Percentiles rank a stretch among this genome's conserved stretches.
phyloP scores from a whole-genome alignment of 2,797 vertebrate species.

The Kryptopterus vitreolus region DNA sequence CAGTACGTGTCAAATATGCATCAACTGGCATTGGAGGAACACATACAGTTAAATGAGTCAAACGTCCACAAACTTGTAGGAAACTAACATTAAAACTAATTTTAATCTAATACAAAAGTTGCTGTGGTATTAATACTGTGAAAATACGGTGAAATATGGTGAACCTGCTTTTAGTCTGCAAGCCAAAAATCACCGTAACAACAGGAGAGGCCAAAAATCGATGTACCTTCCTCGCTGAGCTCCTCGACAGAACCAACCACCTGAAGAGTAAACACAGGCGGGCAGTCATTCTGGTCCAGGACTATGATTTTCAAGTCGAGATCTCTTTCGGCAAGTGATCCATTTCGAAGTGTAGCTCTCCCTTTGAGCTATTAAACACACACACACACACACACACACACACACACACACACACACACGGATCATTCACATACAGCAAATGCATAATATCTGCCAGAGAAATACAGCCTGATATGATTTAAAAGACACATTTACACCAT shows the following conservation, averaged over 20 bases:
- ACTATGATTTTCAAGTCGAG: constrained; percentile 79
- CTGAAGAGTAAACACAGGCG: constrained; percentile 72
- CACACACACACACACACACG: background rate
- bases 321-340: constrained; percentile 44
- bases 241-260: constrained; percentile 66
- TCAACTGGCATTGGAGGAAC: no score
- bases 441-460: background rate
- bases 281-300: constrained; percentile 83
- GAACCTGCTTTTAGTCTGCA: no score
- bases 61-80: no score
- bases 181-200: background rate
- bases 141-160: no score
- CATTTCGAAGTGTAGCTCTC: background rate
- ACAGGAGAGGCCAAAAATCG: background rate
- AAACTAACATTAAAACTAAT: no score
- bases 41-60: no score
- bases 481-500: background rate
- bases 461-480: background rate
- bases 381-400: background rate
- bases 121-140: no score
- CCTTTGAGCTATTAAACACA: constrained; percentile 79
- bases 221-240: constrained; percentile 62
- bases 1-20: no score
- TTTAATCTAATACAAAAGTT: no score
- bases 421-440: background rate